Conservation (phyloP, 2,888 invertebrate species). For the Eretmocerus hayati region DNA sequence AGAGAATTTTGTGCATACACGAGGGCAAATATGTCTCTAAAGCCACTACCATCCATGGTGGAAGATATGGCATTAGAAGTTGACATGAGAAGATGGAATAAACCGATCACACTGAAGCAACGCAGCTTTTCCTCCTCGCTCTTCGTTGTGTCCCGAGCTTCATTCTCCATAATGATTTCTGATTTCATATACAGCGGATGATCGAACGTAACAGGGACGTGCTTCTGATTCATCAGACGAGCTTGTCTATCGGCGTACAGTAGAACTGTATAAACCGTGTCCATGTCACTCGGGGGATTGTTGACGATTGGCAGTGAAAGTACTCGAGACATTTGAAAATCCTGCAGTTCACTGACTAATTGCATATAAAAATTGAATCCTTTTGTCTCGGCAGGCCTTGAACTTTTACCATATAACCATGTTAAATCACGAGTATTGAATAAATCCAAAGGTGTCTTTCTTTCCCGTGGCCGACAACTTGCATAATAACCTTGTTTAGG, state of each 20-base stretch:
- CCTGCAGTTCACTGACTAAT: too few relatives aligned
- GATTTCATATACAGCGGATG: conserved; percentile 33
- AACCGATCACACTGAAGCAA: conserved; percentile 22
- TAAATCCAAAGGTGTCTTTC: too few relatives aligned
- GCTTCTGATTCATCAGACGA: neutral
- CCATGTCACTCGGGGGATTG: conserved; percentile 29
- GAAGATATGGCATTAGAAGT: neutral
- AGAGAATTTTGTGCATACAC: neutral
- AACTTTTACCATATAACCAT: too few relatives aligned
- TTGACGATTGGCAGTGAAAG: too few relatives aligned
- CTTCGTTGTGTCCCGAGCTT: conserved; percentile 28
- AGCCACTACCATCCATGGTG: neutral
- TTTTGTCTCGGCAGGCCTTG: too few relatives aligned
- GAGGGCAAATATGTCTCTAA: neutral
- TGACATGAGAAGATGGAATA: neutral
- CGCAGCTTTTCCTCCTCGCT: conserved; percentile 24
- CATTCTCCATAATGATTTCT: too few relatives aligned
- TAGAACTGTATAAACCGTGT: conserved; percentile 29
- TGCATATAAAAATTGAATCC: too few relatives aligned
- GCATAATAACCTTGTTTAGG: too few relatives aligned
- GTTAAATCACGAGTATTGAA: too few relatives aligned
- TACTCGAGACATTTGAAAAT: too few relatives aligned
- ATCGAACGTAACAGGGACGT: conserved; percentile 19
- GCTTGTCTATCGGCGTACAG: neutral
- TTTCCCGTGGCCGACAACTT: too few relatives aligned